These are phyloP conservation scores for Hydropsyche tenuis DNA, from an alignment of 1,140 invertebrate genomes.

Conservation along the genomic window DNA sequence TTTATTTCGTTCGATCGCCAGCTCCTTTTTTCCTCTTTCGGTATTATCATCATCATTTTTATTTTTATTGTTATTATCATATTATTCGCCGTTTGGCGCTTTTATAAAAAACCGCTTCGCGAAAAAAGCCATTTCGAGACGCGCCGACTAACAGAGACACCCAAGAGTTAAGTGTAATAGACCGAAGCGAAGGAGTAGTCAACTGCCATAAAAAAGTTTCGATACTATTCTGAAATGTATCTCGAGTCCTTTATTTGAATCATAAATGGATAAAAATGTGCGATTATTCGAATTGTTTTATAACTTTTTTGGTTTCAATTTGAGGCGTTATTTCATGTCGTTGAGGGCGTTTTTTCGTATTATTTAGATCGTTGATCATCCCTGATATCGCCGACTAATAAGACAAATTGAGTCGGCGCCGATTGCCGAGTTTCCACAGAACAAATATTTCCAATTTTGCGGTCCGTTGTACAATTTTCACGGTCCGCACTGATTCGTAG, in stretches of 20 bases:
- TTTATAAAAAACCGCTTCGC: constrained; percentile 7
- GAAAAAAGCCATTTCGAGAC: neutral
- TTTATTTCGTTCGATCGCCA: neutral
- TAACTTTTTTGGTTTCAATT: too few relatives aligned
- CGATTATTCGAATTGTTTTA: too few relatives aligned
- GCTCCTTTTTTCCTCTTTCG: neutral
- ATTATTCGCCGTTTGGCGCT: constrained; percentile 21
- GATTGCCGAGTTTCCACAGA: constrained; percentile 21
- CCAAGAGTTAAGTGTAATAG: constrained; percentile 1
- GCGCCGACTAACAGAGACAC: neutral
- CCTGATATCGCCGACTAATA: neutral
- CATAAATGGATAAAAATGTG: neutral
- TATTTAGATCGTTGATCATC: neutral
- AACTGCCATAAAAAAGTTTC: too few relatives aligned
- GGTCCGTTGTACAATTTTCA: constrained; percentile 33
- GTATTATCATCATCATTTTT: constrained; percentile 2
- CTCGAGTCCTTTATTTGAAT: neutral
- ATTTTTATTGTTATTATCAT: constrained; percentile 12
- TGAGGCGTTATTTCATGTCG: too few relatives aligned
- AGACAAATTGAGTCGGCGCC: constrained; percentile 16
- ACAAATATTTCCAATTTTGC: constrained; percentile 34
- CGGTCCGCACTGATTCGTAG: constrained; percentile 20
- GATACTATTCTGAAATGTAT: neutral
- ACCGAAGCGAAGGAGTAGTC: neutral
- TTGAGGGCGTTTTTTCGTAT: neutral